Base-by-base conservation (phyloP, 30 jellyfish, hydroid and myxozoan genomes). In the Rhopilema esculentum region DNA sequence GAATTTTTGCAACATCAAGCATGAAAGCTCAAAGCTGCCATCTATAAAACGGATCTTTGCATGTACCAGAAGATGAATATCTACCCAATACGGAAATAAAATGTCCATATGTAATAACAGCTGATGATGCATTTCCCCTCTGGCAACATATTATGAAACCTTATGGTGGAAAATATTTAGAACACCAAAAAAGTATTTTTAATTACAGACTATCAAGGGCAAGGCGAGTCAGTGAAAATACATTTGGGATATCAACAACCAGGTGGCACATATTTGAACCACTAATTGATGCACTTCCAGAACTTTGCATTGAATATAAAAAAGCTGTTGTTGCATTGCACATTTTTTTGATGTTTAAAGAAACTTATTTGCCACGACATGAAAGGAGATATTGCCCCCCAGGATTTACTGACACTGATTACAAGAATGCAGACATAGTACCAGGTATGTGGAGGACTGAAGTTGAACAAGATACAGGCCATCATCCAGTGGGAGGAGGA, bases 81-180 rank as follows among this genome's bases (percentile, higher is more conserved):
- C 40, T 85, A 83, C 93, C 93, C 27, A 85, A 73, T 33, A 73
- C 94, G 22, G 51, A 49, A 67, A 87, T 29, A 48, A 71, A 80
- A 31, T 53, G 86, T 31, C 89, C 82, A 1, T 82, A 81, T 81
- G 92, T 92, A 21, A 51, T 92, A 23, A 82, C 88, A 63, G 92
- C 91, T 18, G 98, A 72, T 49, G 97, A 92, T 20, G 92, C 89
- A 51, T 92, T 92, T 86, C 94, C 93, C 30, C 71, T 92, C 40
- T 80, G 86, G 29, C 62, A 70, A 30, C 91, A 80, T 63, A 62
- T 87, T 27, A 80, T 92, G 93, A 87, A 77, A 67, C 92, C 95
- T 32, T 88, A 92, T 88, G 91, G 88, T 80, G 92, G 91, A 57
- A 63, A 83, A 61, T 72, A 84, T 48, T 75, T 84, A 53, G 91